Base-by-base conservation (phyloP, 2,888 invertebrate genomes). In the Microchrysa polita region DNA sequence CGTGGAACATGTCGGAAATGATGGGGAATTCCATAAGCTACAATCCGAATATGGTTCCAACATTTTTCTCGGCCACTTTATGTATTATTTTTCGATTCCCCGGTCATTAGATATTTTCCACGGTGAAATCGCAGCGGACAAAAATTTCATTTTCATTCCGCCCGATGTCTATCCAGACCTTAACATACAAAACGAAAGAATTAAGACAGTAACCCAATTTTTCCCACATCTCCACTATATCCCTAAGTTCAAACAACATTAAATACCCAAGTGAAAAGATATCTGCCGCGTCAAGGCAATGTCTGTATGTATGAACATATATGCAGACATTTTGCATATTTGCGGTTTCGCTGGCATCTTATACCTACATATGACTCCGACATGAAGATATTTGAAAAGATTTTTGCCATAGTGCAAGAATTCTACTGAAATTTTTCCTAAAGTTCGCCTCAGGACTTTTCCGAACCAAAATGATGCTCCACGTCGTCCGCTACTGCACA, bases 311-410 rank as follows among this genome's bases (percentile, higher is more conserved):
- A 34, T 69, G 20, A 40, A 55, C 40, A 34, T 40, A n/a, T n/a
- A n/a, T 48, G 52, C 69, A 42, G 57, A 55, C 69, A 69, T 69
- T 69, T 69, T 69, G 69, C 69, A 69, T 69, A 69, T 69, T 69
- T 69, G 69, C 20, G 69, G 69, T 69, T 42, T 69, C n/a, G n/a
- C 27, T 34, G 48, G 71, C 7, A 34, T 52, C 55, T 27, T 16
- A 7, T 55, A n/a, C n/a, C n/a, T n/a, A n/a, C n/a, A 34, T 34
- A 34, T 34, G 55, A 40, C 55, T 40, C n/a, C n/a, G n/a, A 34
- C 18, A 34, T 40, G 53, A 67, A 52, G 61, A 16, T 7, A 7
- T 34, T 34, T 34, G 27, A 34, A 34, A 34, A 34, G 27, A 34
- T 34, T 5, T 42, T 48, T 12, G 34, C 55, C 16, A 34, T 34